Percentiles rank a stretch among this genome's conserved stretches.
Evolutionary conservation across 2,888 invertebrate genomes (phyloP).

Genomic region (Galerucella pusilla): DNA sequence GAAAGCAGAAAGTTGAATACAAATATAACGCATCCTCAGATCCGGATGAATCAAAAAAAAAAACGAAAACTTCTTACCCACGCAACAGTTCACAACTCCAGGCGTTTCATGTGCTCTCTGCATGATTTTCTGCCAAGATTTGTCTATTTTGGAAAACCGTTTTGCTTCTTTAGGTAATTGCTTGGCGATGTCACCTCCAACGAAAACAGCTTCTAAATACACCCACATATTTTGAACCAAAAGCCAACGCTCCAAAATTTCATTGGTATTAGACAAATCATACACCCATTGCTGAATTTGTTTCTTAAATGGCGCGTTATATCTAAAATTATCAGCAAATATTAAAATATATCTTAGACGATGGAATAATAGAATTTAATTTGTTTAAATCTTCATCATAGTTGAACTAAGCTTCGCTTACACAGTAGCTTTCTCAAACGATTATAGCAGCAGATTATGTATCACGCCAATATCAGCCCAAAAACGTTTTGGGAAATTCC

Average conservation of each 20-base stretch:
- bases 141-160: constrained; percentile 95
- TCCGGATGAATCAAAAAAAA: no score
- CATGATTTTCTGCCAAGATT: constrained; percentile 99
- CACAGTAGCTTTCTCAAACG: no score
- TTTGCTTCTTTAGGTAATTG: constrained; percentile 95
- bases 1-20: no score
- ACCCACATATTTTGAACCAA: constrained; percentile 99
- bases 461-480: no score
- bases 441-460: no score
- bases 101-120: constrained; percentile 96
- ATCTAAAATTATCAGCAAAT: constrained; percentile 67
- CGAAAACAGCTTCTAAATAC: constrained; percentile 96
- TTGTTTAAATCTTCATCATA: no score
- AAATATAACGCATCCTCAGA: no score
- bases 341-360: not conserved
- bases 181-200: constrained; percentile 98
- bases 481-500: no score
- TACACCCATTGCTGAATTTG: constrained; percentile 96
- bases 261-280: constrained; percentile 94
- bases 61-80: constrained; percentile 66
- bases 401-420: no score
- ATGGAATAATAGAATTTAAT: no score
- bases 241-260: constrained; percentile 95
- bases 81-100: constrained; percentile 95
- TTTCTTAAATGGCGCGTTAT: constrained; percentile 96